A percentile compares a stretch with the other conserved stretches of the same genome.
Conservation (phyloP, 2,113 vertebrate genomes). For the Phasianus colchicus region DNA sequence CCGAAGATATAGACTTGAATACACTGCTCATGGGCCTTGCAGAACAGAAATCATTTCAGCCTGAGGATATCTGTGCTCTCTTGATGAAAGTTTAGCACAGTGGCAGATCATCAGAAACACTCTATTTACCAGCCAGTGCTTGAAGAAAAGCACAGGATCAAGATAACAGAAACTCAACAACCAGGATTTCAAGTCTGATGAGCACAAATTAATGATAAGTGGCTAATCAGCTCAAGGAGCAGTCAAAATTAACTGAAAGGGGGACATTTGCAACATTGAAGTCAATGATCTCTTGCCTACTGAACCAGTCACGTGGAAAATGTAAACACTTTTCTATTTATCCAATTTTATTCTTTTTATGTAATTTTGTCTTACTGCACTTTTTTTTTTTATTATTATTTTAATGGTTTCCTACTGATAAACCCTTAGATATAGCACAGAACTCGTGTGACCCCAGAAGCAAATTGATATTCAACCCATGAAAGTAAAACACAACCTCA, state of each 20-base stretch:
- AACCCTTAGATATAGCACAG: not conserved
- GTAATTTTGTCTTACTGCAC: not conserved
- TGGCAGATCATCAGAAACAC: not conserved
- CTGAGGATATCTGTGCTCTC: not conserved
- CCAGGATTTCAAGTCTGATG: not conserved
- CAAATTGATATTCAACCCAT: not conserved
- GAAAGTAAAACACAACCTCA: not conserved
- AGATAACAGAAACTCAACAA: not conserved
- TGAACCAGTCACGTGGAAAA: not conserved
- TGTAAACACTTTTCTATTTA: not conserved
- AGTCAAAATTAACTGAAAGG: not conserved
- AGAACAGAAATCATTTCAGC: not conserved
- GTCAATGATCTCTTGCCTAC: not conserved
- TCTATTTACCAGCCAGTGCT: not conserved
- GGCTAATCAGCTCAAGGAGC: not conserved
- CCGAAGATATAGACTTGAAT: not conserved
- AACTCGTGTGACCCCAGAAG: not conserved
- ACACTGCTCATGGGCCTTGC: not conserved
- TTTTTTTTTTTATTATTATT: not conserved
- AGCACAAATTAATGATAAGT: not conserved
- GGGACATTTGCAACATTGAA: not conserved
- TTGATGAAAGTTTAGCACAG: not conserved
- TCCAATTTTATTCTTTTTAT: not conserved
- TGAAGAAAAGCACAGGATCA: not conserved
- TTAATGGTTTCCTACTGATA: not conserved